Conservation (phyloP, 1,140 invertebrate genomes). For the Oedothorax gibbosus region DNA sequence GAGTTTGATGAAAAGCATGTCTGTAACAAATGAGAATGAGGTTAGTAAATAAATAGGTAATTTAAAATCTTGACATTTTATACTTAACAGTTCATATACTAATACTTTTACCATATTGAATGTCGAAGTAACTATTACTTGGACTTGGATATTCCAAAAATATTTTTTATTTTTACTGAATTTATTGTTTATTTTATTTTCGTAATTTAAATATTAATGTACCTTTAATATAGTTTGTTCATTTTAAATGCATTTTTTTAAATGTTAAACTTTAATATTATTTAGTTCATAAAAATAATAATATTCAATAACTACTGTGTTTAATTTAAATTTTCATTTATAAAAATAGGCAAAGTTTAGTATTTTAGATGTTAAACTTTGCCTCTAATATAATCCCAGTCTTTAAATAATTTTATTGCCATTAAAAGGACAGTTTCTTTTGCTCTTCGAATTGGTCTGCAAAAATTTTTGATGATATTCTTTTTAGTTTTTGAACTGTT, state of each 20-base stretch:
- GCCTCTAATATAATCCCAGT: neutral
- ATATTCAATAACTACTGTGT: too few species aligned
- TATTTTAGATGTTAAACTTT: neutral
- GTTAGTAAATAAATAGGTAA: conserved; percentile 48
- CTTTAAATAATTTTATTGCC: too few species aligned
- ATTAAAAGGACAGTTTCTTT: too few species aligned
- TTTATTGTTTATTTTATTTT: neutral
- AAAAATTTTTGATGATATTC: too few species aligned
- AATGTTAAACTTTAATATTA: neutral
- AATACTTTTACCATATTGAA: too few species aligned
- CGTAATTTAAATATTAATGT: neutral
- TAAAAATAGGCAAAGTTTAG: neutral
- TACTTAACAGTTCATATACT: neutral
- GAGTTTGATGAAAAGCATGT: conserved; percentile 63
- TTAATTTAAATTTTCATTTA: neutral
- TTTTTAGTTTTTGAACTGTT: too few species aligned
- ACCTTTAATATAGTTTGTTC: neutral
- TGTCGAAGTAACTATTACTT: neutral
- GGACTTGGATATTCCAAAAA: neutral
- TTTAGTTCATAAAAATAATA: neutral
- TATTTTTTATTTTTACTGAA: neutral
- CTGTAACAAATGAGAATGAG: conserved; percentile 56
- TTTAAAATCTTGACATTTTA: neutral
- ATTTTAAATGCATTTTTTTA: neutral
- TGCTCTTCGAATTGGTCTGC: too few species aligned